Evolutionary conservation across 2,888 invertebrate species (phyloP).

Genomic region (Automeris io): DNA sequence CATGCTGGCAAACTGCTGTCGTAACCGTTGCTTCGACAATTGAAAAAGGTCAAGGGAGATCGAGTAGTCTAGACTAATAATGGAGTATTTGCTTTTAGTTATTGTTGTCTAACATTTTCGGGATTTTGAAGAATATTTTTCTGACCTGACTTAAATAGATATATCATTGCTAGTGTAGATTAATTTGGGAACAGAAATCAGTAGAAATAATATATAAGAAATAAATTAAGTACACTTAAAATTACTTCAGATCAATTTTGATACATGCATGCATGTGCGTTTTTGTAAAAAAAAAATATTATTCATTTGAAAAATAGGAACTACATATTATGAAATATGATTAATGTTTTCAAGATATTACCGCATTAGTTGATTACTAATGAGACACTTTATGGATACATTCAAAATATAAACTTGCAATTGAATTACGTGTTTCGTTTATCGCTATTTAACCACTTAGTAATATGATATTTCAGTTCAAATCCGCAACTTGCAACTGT

Average conservation of each 20-base stretch:
- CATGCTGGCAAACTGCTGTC: slow-evolving; percentile 23
- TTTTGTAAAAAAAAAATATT: too few species aligned
- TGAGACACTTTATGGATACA: slow-evolving; percentile 20
- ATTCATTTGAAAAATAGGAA: too few species aligned
- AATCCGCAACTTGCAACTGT: slow-evolving; percentile 18
- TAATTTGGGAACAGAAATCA: too few species aligned
- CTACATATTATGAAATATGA: too few species aligned
- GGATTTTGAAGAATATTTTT: too few species aligned
- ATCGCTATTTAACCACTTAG: slow-evolving; percentile 16
- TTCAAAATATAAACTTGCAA: slow-evolving; percentile 16
- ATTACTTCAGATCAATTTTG: too few species aligned
- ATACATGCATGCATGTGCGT: too few species aligned
- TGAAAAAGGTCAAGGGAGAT: slow-evolving; percentile 5
- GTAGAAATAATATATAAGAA: too few species aligned
- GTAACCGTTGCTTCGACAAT: slow-evolving; percentile 20
- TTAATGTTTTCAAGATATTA: too few species aligned
- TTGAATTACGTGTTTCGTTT: slow-evolving; percentile 21
- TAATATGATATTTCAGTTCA: slow-evolving; percentile 16
- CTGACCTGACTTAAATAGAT: too few species aligned
- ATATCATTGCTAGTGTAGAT: too few species aligned
- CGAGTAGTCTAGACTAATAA: slow-evolving; percentile 1
- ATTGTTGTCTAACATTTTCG: not conserved
- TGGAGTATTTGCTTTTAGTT: not conserved
- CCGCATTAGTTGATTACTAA: slow-evolving; percentile 19
- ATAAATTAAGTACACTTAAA: too few species aligned